Evolutionary conservation across 2,888 invertebrate species (phyloP).

Genomic region (Heliconius cydno): DNA sequence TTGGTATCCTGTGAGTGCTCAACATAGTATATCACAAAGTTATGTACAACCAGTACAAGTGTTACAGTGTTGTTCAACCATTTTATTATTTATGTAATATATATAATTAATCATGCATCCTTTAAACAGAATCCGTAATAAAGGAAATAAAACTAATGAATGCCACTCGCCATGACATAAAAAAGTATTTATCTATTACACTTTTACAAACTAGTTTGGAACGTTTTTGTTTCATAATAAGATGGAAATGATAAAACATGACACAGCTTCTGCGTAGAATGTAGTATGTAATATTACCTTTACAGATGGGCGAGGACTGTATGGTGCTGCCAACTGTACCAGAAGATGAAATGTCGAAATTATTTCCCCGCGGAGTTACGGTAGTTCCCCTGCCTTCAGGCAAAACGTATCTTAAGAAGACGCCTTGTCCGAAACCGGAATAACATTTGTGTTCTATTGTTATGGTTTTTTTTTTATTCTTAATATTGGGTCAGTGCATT

Average conservation of each 20-base stretch:
- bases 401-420: constrained; percentile 91
- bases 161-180: constrained; percentile 32
- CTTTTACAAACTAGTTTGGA: constrained; percentile 26
- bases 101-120: constrained; percentile 18
- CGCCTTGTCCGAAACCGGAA: constrained; percentile 82
- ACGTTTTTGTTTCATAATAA: constrained; percentile 29
- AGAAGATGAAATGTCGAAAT: constrained; percentile 85
- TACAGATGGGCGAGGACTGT: constrained; percentile 90
- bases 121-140: constrained; percentile 21
- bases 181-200: constrained; percentile 22
- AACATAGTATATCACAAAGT: background rate
- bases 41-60: background rate
- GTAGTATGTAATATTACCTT: constrained; percentile 19
- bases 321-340: constrained; percentile 94
- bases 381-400: constrained; percentile 91
- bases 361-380: constrained; percentile 89
- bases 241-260: constrained; percentile 22
- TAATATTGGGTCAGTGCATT: background rate
- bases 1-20: constrained; percentile 12
- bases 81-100: constrained; percentile 1
- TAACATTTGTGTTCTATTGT: constrained; percentile 4
- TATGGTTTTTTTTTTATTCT: background rate
- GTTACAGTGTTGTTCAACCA: background rate
- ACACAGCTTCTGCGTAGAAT: background rate
- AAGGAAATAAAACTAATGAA: constrained; percentile 36